These are phyloP conservation scores for Helobdella robusta DNA, from an alignment of 2,888 invertebrate species.

Conservation along the genomic window DNA sequence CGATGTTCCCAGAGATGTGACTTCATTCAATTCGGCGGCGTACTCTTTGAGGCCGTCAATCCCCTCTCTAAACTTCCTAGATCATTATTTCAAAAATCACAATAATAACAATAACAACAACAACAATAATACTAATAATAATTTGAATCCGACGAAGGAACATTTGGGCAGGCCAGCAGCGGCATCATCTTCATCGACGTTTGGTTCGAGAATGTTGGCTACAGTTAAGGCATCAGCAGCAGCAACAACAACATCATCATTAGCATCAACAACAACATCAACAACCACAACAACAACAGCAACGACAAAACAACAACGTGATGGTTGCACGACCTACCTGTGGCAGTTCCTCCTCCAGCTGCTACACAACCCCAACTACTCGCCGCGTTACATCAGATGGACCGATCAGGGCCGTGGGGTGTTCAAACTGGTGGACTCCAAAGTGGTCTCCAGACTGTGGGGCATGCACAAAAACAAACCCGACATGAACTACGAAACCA, in stretches of 20 bases:
- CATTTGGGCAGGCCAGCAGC: too few relatives aligned
- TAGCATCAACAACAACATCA: neutral
- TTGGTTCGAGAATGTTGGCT: too few relatives aligned
- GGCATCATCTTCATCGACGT: too few relatives aligned
- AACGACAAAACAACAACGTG: neutral
- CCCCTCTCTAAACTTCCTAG: too few relatives aligned
- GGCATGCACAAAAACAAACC: slow-evolving; percentile 99
- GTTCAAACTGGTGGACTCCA: slow-evolving; percentile 96
- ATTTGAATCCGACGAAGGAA: too few relatives aligned
- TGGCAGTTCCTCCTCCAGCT: slow-evolving; percentile 29
- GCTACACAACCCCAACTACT: slow-evolving; percentile 26
- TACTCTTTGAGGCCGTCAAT: too few relatives aligned
- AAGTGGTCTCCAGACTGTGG: slow-evolving; percentile 95
- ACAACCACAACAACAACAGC: neutral
- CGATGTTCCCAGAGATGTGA: too few relatives aligned
- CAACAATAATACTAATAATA: too few relatives aligned
- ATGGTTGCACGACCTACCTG: slow-evolving; percentile 26
- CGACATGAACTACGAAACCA: slow-evolving; percentile 99
- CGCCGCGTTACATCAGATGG: slow-evolving; percentile 29
- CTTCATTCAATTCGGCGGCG: too few relatives aligned
- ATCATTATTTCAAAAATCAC: too few relatives aligned
- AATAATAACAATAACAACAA: too few relatives aligned
- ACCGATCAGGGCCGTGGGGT: slow-evolving; percentile 55
- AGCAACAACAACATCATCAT: slow-evolving; percentile 1
- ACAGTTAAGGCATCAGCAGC: neutral